A percentile compares a stretch with the other conserved stretches of the same genome.
These are phyloP conservation scores for Elaeidobius kamerunicus DNA, from an alignment of 2,888 invertebrate species.

Conservation along the genomic window DNA sequence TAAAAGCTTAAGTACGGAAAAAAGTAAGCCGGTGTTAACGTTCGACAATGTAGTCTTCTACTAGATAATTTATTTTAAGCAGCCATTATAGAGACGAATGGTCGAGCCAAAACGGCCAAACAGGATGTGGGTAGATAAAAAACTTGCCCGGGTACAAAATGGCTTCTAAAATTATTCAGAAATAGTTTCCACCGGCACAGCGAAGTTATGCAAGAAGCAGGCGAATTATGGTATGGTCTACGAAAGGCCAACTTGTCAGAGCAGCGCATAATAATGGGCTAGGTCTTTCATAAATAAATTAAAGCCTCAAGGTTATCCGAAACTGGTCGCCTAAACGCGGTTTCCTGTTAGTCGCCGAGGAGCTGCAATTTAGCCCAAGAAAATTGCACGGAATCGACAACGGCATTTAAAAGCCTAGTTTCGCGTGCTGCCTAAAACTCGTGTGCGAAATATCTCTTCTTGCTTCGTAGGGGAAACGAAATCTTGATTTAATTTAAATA, in stretches of 20 bases:
- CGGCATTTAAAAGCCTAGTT: conserved; percentile 19
- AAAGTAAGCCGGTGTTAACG: no score
- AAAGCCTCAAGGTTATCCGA: conserved; percentile 47
- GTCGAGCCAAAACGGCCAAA: neutral
- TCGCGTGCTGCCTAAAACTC: conserved; percentile 22
- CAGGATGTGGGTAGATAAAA: conserved; percentile 12
- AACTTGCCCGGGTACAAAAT: conserved; percentile 9
- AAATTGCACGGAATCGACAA: conserved; percentile 23
- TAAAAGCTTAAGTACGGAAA: no score
- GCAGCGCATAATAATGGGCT: conserved; percentile 45
- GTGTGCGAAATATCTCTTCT: no score
- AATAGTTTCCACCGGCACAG: conserved; percentile 20
- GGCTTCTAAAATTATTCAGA: conserved; percentile 20
- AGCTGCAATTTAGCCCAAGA: conserved; percentile 32
- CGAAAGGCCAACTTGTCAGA: conserved; percentile 43
- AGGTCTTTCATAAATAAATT: conserved; percentile 48
- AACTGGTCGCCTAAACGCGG: conserved; percentile 43
- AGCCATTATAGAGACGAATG: neutral
- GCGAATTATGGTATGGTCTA: conserved; percentile 23
- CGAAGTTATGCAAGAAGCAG: conserved; percentile 29
- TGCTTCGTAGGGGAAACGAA: no score
- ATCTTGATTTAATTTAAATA: no score
- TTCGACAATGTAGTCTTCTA: neutral
- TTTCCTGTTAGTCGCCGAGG: conserved; percentile 35
- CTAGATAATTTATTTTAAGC: no score